Evolutionary conservation across 2,113 vertebrate species (phyloP).

Genomic region (Thryonomys swinderianus): DNA sequence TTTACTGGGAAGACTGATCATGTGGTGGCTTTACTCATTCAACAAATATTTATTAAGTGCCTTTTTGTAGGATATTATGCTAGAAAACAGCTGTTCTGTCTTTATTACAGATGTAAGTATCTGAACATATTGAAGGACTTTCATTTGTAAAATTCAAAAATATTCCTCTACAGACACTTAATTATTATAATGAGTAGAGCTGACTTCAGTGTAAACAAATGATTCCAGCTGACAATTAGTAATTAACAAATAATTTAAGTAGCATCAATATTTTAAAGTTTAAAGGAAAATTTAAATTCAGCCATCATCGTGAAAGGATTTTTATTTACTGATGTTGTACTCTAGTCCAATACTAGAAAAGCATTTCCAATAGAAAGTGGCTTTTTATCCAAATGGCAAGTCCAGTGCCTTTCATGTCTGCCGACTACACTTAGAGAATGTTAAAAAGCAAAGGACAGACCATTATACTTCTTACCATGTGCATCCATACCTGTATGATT

Average conservation of each 20-base stretch:
- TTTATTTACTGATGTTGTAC: neutral
- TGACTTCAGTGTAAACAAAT: slow-evolving; percentile 79
- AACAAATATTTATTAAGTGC: slow-evolving; percentile 48
- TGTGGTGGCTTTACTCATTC: slow-evolving; percentile 26
- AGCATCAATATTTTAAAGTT: slow-evolving; percentile 30
- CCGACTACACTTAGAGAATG: neutral
- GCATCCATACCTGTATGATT: neutral
- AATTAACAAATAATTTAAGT: slow-evolving; percentile 40
- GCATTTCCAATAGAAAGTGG: neutral
- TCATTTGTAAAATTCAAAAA: slow-evolving; percentile 47
- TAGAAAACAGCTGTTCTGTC: neutral
- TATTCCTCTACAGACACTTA: slow-evolving; percentile 43
- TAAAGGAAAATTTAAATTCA: slow-evolving; percentile 18
- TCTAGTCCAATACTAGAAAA: neutral
- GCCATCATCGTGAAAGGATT: neutral
- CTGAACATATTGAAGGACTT: slow-evolving; percentile 64
- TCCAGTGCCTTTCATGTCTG: neutral
- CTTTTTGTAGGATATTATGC: neutral
- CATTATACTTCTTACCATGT: neutral
- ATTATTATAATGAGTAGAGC: slow-evolving; percentile 60
- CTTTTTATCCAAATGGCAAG: neutral
- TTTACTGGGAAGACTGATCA: neutral
- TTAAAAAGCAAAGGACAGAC: neutral
- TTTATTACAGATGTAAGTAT: slow-evolving; percentile 56
- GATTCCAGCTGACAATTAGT: slow-evolving; percentile 42